Base-by-base conservation (phyloP, 2,888 invertebrate genomes). In the Zootermopsis nevadensis region DNA sequence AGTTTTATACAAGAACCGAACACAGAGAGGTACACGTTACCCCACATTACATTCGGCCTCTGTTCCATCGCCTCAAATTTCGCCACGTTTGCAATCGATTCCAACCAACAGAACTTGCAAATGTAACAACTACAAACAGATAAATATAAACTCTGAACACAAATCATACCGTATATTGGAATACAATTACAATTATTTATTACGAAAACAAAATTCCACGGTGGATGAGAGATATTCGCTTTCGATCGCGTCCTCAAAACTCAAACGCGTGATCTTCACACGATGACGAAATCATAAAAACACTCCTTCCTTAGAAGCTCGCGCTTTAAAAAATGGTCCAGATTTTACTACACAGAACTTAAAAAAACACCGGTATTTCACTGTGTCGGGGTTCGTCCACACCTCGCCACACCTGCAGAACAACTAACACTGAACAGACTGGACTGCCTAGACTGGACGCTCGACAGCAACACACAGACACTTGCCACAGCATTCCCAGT, bases 361-460 rank as follows among this genome's bases (percentile, higher is more conserved):
- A 27, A 6, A 4, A 27, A 60, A n/a, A 60, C 60, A n/a, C 15
- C n/a, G n/a, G n/a, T 60, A 60, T 4, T 60, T 27, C 60, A 60
- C 60, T 60, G 60, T n/a, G 6, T 15, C 15, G 19, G 7, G n/a
- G 15, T 48, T 48, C n/a, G 2, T 0, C n/a, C 22, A 74, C 74
- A 74, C 74, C 74, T 74, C 1, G 38, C 15, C 74, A 27, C 74
- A 74, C 74, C 74, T 74, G 74, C 8, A 38, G 31, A 74, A 38
- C n/a, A n/a, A 74, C 38, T n/a, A 24, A 6, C 60, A 60, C 60
- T 60, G 27, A 60, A 4, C 27, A 1, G 60, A 60, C 60, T n/a
- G 60, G 10, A 8, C 7, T 8, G 48, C 48, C 60, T 7, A 10
- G 48, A 3, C 48, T 48, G 48, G 48, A 48, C 48, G 4, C 15